Base-by-base conservation (phyloP, 1,140 invertebrate species). In the Nasonia giraulti region DNA sequence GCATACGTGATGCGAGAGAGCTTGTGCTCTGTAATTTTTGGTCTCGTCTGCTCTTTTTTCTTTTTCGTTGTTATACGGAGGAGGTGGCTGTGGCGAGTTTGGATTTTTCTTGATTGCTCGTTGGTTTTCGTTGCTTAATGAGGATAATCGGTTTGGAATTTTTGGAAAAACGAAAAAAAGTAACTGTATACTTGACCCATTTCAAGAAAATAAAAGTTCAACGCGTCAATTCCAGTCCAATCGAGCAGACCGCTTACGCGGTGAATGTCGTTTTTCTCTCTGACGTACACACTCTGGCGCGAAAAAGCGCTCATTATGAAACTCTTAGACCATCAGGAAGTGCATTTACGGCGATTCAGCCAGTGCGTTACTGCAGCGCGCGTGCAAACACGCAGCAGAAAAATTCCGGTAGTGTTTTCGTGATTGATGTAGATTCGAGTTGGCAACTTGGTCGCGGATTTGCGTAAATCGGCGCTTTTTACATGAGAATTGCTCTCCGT, bases 371-470 rank as follows among this genome's bases (percentile, higher is more conserved):
- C 31, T 77, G 11, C 17, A 77, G 37, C 2, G 23, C 23, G 12
- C 44, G 31, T 20, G 14, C 14, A 0, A 79, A 69, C 20, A 10
- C 14, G 20, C 14, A 1, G 37, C 0, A 23, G 20, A 69, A 33
- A 8, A 66, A 50, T 50, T n/a, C n/a, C 55, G 47, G 44, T 66
- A 82, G 6, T 75, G n/a, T n/a, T 82, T 75, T 75, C 44, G 31
- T 40, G 33, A 75, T 82, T 82, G 47, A 75, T 75, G 27, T 27
- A 75, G 71, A 17, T 82, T 82, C 31, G 55, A 62, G 73, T 12
- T 75, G 10, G 50, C 47, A 50, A 50, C 47, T 62, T 20, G 2
- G 14, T 62, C 40, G 17, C 6, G 55, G 4, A 62, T 62, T 62
- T 62, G 17, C 55, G 20, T 62, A 62, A 62, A 62, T 20, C 55